Evolutionary conservation across 2,797 vertebrate genomes (phyloP).

Genomic region (Tapera naevia): DNA sequence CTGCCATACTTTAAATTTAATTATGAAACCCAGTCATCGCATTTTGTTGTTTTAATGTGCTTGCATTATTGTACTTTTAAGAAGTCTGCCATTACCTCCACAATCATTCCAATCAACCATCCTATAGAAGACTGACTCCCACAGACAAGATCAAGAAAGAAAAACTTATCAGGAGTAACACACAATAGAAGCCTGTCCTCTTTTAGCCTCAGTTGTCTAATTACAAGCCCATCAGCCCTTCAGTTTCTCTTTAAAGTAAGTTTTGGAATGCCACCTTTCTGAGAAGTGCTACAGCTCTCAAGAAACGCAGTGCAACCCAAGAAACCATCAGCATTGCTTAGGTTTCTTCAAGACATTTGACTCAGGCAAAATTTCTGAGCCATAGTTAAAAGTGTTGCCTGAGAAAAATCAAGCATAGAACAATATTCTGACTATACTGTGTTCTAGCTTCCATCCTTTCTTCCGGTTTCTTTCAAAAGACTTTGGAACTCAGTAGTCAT

Average conservation of each 20-base stretch:
- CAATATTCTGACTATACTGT: not conserved
- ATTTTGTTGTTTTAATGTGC: not conserved
- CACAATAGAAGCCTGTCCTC: too few relatives aligned
- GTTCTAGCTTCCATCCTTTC: not conserved
- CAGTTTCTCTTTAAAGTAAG: not conserved
- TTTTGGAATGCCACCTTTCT: not conserved
- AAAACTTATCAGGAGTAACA: not conserved
- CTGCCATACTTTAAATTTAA: not conserved
- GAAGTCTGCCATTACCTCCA: not conserved
- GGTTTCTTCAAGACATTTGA: not conserved
- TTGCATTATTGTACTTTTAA: not conserved
- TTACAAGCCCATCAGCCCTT: not conserved
- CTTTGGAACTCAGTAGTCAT: not conserved
- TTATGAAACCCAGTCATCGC: not conserved
- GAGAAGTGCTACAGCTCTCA: not conserved
- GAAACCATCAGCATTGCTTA: not conserved
- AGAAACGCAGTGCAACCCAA: not conserved
- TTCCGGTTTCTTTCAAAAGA: not conserved
- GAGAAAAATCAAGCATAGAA: not conserved
- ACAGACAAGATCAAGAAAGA: not conserved
- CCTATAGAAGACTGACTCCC: not conserved
- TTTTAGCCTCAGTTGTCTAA: not conserved
- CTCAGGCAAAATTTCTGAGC: not conserved
- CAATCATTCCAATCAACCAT: not conserved
- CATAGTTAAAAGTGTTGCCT: not conserved